phyloP scores from a whole-genome alignment of 2,888 invertebrate species.

The Pilophorus perplexus region DNA sequence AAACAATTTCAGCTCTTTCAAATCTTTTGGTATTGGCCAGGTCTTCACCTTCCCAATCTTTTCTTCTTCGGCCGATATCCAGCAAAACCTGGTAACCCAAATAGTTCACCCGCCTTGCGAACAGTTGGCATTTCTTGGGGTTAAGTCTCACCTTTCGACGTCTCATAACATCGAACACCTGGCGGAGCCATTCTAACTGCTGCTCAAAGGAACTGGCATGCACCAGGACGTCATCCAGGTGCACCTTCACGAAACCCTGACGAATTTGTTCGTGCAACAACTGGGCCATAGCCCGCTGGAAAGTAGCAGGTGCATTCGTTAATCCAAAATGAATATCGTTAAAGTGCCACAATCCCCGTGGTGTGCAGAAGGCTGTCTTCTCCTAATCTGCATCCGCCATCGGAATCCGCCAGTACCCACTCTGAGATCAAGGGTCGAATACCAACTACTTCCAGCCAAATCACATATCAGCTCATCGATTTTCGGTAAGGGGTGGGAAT shows the following conservation, averaged over 20 bases:
- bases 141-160: neutral
- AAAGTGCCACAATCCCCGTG: constrained; percentile 3
- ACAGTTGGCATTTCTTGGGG: constrained; percentile 4
- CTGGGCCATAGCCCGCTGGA: neutral
- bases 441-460: neutral
- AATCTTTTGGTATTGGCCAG: neutral
- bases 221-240: constrained; percentile 20
- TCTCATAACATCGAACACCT: neutral
- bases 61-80: neutral
- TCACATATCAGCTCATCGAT: neutral
- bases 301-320: neutral
- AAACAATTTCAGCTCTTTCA: no score
- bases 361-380: constrained; percentile 14
- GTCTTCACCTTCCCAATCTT: neutral
- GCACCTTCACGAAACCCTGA: neutral
- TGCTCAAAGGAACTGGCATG: neutral
- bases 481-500: no score
- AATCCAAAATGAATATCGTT: neutral
- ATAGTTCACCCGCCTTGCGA: neutral
- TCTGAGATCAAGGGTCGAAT: constrained; percentile 9
- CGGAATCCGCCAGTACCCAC: constrained; percentile 11
- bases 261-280: neutral
- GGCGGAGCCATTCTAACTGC: neutral
- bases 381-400: constrained; percentile 1
- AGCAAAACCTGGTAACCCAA: neutral